Base-by-base conservation (phyloP, 1,140 invertebrate species). In the Drosophila carrolli region DNA sequence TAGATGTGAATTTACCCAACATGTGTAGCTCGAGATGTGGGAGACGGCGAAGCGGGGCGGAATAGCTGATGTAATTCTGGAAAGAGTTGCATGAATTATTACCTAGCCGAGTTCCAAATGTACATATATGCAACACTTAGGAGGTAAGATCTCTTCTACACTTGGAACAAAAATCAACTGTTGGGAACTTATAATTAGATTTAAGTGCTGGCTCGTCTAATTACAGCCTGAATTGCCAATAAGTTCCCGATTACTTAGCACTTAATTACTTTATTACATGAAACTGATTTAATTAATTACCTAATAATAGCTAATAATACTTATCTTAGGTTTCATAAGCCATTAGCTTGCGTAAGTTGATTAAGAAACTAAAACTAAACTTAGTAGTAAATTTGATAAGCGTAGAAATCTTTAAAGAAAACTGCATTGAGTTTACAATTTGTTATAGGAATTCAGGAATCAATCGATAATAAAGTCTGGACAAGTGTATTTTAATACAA, bases 1-100 rank as follows among this genome's bases (percentile, higher is more conserved):
- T 91, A 50, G 90, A 91, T 62, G 90, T 91, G 59, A 91, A 91
- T 91, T 91, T 91, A 23, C 90, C 90, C 90, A 91, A 91, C 90
- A 91, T 91, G 73, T 84, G 79, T 44, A 63, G 55, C 47, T 44
- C 19, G 44, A 43, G 27, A 6, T 41, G 19, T 11, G 10, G 38
- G 13, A 2, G 32, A 11, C 35, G 44, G 3, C 41, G 37, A 11
- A 41, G 27, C n/a, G 5, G 27, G 37, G 13, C 29, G 27, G n/a
- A 41, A n/a, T 35, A n/a, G 14, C 13, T 51, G 38, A 48, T 10
- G 54, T 48, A 13, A 16, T 32, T 53, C 70, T 73, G 70, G 9
- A 73, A 72, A 46, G n/a, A 53, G 40, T 57, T 56, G 27, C 40
- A 57, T 48, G 10, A 55, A 55, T 68, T 55, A 70, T 56, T 66